phyloP scores from a whole-genome alignment of 2,113 vertebrate species.

The Engraulis encrasicolus region DNA sequence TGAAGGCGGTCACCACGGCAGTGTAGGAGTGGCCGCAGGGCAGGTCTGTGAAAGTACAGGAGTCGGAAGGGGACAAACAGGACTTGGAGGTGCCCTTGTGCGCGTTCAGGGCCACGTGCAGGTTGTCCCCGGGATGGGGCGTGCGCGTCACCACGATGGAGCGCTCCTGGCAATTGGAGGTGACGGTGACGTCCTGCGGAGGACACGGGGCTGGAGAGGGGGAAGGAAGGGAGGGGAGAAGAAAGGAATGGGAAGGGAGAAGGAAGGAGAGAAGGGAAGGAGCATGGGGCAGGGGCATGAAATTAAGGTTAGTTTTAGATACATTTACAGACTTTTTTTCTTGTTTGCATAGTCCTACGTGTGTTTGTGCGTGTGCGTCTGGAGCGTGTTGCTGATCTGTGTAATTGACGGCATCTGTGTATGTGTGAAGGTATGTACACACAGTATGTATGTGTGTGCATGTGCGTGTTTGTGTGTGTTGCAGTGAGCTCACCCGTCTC shows the following conservation, averaged over 20 bases:
- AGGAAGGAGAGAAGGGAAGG: too few species aligned
- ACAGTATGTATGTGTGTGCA: neutral
- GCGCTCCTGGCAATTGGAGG: conserved; percentile 50
- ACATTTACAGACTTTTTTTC: too few species aligned
- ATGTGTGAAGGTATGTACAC: neutral
- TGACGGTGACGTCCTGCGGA: conserved; percentile 59
- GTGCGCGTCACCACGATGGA: conserved; percentile 66
- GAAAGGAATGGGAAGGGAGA: too few species aligned
- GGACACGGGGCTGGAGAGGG: conserved; percentile 64
- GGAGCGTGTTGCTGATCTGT: too few species aligned
- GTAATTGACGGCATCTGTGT: too few species aligned
- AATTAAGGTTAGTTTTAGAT: too few species aligned
- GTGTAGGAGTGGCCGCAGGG: conserved; percentile 69
- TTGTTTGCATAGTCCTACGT: too few species aligned
- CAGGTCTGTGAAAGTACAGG: conserved; percentile 59
- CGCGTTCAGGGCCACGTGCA: conserved; percentile 58
- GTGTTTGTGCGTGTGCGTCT: neutral
- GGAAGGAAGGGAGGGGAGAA: neutral
- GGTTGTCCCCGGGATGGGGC: conserved; percentile 62
- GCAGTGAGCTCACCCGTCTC: too few species aligned
- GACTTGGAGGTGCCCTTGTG: conserved; percentile 39
- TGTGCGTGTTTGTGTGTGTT: neutral
- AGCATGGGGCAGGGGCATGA: too few species aligned
- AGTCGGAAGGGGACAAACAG: conserved; percentile 58
- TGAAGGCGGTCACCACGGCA: conserved; percentile 61